These are phyloP conservation scores for Lateolabrax maculatus DNA, from an alignment of 2,797 vertebrate genomes.

Conservation along the genomic window DNA sequence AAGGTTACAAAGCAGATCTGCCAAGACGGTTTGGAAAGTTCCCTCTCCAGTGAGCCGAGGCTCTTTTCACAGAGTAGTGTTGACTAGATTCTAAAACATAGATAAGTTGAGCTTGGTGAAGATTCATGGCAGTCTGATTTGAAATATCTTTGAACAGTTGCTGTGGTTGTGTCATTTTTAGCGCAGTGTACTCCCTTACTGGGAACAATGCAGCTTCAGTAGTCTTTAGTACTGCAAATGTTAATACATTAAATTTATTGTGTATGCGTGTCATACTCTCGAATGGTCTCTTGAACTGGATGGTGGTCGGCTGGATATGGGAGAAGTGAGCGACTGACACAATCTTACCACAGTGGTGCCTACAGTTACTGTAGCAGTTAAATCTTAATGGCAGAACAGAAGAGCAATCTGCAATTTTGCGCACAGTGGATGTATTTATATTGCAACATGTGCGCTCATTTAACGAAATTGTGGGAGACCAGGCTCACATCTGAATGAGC, in stretches of 20 bases:
- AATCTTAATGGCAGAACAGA: constrained; percentile 48
- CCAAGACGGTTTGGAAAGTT: constrained; percentile 50
- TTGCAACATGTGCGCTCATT: constrained; percentile 35
- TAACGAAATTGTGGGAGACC: constrained; percentile 37
- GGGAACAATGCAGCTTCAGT: constrained; percentile 19
- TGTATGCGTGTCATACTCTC: not conserved
- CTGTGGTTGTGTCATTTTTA: constrained; percentile 44
- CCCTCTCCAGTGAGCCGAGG: constrained; percentile 45
- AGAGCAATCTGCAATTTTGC: constrained; percentile 35
- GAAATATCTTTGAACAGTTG: constrained; percentile 42
- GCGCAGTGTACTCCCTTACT: constrained; percentile 29
- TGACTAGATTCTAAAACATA: constrained; percentile 65
- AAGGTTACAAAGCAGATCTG: constrained; percentile 64
- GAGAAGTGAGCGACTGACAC: constrained; percentile 30
- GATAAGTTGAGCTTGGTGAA: constrained; percentile 55
- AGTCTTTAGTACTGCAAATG: constrained; percentile 19
- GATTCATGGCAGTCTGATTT: constrained; percentile 43
- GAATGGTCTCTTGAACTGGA: constrained; percentile 17
- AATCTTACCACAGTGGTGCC: constrained; percentile 1
- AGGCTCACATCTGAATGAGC: constrained; percentile 40
- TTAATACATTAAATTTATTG: not conserved
- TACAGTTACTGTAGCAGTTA: constrained; percentile 31
- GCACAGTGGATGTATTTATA: constrained; percentile 25
- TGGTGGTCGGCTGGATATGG: constrained; percentile 28
- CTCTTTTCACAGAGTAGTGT: constrained; percentile 56